Conservation (phyloP, 2,797 vertebrate species). For the Pantherophis vulpinus region DNA sequence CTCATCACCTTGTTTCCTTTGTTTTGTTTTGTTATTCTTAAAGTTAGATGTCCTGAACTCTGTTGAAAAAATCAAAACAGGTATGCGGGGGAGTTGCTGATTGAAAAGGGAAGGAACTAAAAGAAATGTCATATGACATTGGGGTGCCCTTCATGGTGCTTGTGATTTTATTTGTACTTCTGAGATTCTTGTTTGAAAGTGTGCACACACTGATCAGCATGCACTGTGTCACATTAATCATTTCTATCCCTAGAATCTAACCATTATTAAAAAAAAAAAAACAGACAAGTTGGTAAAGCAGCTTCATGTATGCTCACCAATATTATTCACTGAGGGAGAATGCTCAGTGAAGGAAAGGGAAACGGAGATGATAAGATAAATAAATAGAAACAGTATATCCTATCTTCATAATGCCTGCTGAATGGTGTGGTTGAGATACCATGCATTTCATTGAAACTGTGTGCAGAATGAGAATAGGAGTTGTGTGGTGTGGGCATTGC, state of each 20-base stretch:
- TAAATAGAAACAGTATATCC: not conserved
- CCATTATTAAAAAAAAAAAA: not conserved
- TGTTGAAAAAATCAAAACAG: too few species aligned
- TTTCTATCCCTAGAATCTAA: not conserved
- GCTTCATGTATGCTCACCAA: not conserved
- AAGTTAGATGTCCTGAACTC: too few species aligned
- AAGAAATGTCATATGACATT: too few species aligned
- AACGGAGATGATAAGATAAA: not conserved
- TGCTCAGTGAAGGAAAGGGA: not conserved
- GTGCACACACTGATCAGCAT: too few species aligned
- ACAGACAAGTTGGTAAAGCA: not conserved
- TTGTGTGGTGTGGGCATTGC: not conserved
- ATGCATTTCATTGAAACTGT: not conserved
- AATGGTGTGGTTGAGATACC: not conserved
- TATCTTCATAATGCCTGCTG: not conserved
- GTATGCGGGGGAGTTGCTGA: too few species aligned
- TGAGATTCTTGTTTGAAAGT: too few species aligned
- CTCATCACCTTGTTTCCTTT: too few species aligned
- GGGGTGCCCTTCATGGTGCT: too few species aligned
- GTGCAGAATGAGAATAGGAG: not conserved
- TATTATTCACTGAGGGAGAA: not conserved
- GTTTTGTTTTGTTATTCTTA: too few species aligned
- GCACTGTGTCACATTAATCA: not conserved
- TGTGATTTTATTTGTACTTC: too few species aligned
- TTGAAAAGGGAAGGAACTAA: too few species aligned